A percentile compares a stretch with the other conserved stretches of the same genome.
Evolutionary conservation across 2,888 invertebrate species (phyloP).

Genomic region (Eulithis prunata): DNA sequence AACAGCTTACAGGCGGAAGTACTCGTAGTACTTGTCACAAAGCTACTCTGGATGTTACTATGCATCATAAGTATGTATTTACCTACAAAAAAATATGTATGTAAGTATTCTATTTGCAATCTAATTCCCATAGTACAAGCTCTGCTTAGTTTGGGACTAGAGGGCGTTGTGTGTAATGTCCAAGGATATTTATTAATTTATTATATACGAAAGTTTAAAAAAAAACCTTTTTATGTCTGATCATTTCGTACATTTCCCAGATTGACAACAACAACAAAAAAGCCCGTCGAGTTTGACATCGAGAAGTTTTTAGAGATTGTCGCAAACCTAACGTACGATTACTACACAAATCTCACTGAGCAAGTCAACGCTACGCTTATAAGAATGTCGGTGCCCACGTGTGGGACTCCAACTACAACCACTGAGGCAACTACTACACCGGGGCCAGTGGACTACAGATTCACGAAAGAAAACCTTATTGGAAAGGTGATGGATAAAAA

Average conservation of each 20-base stretch:
- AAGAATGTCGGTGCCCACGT: conserved; percentile 52
- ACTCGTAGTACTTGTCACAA: too few relatives aligned
- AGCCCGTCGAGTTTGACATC: conserved; percentile 42
- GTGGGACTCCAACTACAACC: conserved; percentile 33
- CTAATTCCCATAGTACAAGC: too few relatives aligned
- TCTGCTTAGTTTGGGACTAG: too few relatives aligned
- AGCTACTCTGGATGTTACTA: too few relatives aligned
- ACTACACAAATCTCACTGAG: conserved; percentile 56
- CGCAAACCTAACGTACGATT: conserved; percentile 55
- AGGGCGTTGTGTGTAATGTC: too few relatives aligned
- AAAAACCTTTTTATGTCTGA: background rate
- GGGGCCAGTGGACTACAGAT: background rate
- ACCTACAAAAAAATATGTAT: too few relatives aligned
- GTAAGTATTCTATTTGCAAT: too few relatives aligned
- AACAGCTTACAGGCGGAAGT: too few relatives aligned
- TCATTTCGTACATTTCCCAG: background rate
- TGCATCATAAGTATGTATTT: too few relatives aligned
- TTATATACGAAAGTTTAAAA: too few relatives aligned
- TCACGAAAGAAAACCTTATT: background rate
- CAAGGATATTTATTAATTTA: too few relatives aligned
- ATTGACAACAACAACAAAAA: background rate
- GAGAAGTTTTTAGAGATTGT: conserved; percentile 52
- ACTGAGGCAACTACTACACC: conserved; percentile 25
- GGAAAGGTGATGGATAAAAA: conserved; percentile 5
- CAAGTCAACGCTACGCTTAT: conserved; percentile 53